Evolutionary conservation across 1,140 invertebrate species (phyloP).

Genomic region (Laodelphax striatellus): DNA sequence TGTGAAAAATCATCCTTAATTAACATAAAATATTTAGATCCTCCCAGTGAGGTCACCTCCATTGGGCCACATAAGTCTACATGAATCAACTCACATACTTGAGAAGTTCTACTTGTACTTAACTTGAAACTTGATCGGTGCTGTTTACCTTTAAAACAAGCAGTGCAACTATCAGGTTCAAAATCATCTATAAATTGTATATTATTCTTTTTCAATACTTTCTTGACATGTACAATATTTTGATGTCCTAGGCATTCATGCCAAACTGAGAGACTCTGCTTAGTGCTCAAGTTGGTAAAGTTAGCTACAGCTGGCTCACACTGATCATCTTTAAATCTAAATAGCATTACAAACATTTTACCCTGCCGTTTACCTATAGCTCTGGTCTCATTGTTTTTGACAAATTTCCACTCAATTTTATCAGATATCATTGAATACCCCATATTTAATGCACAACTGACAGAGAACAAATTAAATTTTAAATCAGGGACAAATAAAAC

Average conservation of each 20-base stretch:
- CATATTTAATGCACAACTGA: not conserved
- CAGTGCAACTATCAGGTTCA: not conserved
- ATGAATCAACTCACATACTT: not conserved
- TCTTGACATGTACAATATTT: not conserved
- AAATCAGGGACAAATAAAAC: not conserved
- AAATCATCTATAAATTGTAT: not conserved
- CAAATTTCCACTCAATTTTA: not conserved
- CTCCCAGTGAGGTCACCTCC: not conserved
- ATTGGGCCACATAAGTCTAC: not conserved
- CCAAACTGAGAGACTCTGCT: not conserved
- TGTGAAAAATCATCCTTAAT: conserved; percentile 17
- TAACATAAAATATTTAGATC: conserved; percentile 5
- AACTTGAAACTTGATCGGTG: not conserved
- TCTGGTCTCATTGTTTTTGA: not conserved
- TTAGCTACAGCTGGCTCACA: not conserved
- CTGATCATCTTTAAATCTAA: too few relatives aligned
- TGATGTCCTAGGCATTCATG: not conserved
- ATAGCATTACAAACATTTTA: too few relatives aligned
- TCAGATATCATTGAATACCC: not conserved
- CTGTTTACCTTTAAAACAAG: not conserved
- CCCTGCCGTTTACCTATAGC: not conserved
- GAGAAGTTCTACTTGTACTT: not conserved
- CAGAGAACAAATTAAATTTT: not conserved
- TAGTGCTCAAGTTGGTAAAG: not conserved
- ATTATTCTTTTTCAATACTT: not conserved